Evolutionary conservation across 53 echinoderm and acorn worm genomes (phyloP).

Genomic region (Henricia sp.): DNA sequence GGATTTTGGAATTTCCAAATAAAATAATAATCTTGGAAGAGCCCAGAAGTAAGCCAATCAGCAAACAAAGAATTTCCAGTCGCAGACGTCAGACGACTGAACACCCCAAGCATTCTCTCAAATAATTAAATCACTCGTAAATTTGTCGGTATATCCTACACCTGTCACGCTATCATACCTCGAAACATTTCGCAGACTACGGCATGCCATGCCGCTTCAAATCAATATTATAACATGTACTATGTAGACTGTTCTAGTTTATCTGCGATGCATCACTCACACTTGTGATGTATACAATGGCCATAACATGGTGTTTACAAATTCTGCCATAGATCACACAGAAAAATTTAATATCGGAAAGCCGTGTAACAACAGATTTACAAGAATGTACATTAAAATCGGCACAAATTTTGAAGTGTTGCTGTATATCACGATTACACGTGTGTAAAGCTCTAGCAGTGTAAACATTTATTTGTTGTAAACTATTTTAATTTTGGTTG

Average conservation of each 20-base stretch:
- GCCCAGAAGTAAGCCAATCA: no score
- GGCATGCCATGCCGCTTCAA: not conserved
- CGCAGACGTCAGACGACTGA: no score
- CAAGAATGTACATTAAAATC: not conserved
- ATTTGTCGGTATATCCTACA: not conserved
- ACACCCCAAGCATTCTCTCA: not conserved
- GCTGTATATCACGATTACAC: not conserved
- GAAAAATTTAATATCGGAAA: conserved; percentile 18
- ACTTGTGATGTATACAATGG: conserved; percentile 16
- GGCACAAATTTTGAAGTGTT: not conserved
- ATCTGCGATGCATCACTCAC: conserved; percentile 41
- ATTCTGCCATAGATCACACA: conserved; percentile 9
- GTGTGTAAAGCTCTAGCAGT: not conserved
- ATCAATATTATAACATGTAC: no score
- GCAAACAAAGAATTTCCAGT: no score
- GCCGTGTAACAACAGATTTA: conserved; percentile 9
- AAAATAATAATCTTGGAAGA: no score
- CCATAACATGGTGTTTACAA: conserved; percentile 30
- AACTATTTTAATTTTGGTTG: not conserved
- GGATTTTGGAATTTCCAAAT: no score
- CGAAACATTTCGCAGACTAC: not conserved
- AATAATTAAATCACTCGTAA: conserved; percentile 5
- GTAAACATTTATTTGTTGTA: conserved; percentile 34
- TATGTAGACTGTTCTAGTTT: no score
- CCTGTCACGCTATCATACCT: not conserved